Percentiles rank a stretch among this genome's conserved stretches.
Evolutionary conservation across 1,140 invertebrate genomes (phyloP).

Genomic region (Oryzaephilus surinamensis): DNA sequence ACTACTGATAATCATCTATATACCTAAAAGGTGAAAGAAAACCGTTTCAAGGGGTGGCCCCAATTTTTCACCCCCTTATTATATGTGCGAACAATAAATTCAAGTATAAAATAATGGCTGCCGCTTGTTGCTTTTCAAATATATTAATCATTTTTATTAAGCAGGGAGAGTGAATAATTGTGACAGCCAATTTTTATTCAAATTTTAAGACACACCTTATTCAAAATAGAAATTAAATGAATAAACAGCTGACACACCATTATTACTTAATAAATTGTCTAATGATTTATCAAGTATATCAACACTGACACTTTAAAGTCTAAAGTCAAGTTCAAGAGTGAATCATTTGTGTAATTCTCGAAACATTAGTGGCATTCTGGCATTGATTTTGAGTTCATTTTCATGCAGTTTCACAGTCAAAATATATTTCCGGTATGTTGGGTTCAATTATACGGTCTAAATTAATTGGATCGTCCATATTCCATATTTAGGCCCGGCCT

Average conservation of each 20-base stretch:
- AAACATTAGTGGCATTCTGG: too few species aligned
- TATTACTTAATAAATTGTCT: too few species aligned
- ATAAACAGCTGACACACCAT: too few species aligned
- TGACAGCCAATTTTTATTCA: too few species aligned
- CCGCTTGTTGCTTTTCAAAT: background rate
- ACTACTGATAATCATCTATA: slow-evolving; percentile 8
- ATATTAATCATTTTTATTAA: background rate
- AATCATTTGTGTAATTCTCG: too few species aligned
- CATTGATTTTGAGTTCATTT: too few species aligned
- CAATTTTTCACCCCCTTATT: slow-evolving; percentile 5
- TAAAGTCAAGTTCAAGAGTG: too few species aligned
- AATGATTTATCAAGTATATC: too few species aligned
- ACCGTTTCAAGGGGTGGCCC: slow-evolving; percentile 4
- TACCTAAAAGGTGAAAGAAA: background rate
- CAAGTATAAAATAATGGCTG: background rate
- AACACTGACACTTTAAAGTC: too few species aligned
- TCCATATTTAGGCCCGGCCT: slow-evolving; percentile 12
- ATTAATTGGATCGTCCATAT: slow-evolving; percentile 5
- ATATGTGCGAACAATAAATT: slow-evolving; percentile 2
- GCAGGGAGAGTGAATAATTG: too few species aligned
- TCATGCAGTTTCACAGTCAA: slow-evolving; percentile 2
- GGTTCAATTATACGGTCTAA: slow-evolving; percentile 4
- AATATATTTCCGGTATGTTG: background rate
- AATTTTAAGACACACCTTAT: too few species aligned
- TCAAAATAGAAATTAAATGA: too few species aligned